Percentiles rank a stretch among this genome's conserved stretches.
phyloP scores from a whole-genome alignment of 2,797 vertebrate species.

The Discoglossus pictus region DNA sequence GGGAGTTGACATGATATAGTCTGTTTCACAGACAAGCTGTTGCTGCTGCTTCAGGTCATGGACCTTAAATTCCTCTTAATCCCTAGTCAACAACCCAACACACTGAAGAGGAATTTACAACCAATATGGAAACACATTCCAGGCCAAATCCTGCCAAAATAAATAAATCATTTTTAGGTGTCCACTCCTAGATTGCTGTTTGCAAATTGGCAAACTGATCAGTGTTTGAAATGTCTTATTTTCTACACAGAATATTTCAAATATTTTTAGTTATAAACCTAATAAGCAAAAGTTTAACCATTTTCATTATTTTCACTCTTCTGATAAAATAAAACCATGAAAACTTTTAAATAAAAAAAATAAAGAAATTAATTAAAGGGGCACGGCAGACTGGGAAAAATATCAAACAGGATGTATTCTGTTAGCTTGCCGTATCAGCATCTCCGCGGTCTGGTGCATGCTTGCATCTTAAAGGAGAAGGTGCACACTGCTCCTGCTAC shows the following conservation, averaged over 20 bases:
- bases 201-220: constrained; percentile 39
- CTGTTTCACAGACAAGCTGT: constrained; percentile 39
- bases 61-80: constrained; percentile 49
- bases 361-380: no score
- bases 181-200: constrained; percentile 45
- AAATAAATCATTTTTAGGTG: constrained; percentile 47
- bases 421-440: no score
- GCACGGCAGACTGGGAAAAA: no score
- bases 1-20: constrained; percentile 50
- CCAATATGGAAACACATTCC: constrained; percentile 44
- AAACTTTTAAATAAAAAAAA: no score
- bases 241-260: constrained; percentile 16
- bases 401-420: no score
- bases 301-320: no score
- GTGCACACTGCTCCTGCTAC: no score
- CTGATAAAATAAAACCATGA: no score
- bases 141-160: constrained; percentile 42
- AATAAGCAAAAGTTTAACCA: background rate
- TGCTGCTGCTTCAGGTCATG: constrained; percentile 48
- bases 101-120: constrained; percentile 47
- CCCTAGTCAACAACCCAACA: constrained; percentile 47
- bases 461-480: no score
- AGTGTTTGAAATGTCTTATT: constrained; percentile 32
- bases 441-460: no score
- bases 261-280: constrained; percentile 19